Conservation (phyloP, 1,140 invertebrate genomes). For the Sipha flava region DNA sequence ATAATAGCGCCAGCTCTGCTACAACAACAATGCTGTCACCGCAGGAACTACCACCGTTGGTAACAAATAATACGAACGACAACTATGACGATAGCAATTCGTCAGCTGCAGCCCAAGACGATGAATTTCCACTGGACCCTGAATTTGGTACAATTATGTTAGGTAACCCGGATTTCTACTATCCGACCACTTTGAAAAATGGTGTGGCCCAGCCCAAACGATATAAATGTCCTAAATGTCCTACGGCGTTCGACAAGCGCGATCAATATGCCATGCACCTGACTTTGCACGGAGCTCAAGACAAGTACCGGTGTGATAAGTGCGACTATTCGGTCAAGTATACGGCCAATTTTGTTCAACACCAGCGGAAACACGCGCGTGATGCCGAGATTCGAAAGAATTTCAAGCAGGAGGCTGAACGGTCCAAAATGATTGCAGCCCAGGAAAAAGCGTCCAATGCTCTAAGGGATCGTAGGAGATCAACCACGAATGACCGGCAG, state of each 20-base stretch:
- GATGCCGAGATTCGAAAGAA: conserved; percentile 38
- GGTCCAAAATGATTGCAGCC: neutral
- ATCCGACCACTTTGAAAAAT: conserved; percentile 65
- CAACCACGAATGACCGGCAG: neutral
- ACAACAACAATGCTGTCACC: neutral
- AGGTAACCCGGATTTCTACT: conserved; percentile 67
- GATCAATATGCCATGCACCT: conserved; percentile 77
- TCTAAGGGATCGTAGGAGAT: neutral
- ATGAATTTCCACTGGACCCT: conserved; percentile 46
- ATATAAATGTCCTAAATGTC: conserved; percentile 77
- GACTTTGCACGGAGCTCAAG: conserved; percentile 71
- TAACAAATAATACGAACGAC: neutral
- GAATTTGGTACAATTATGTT: conserved; percentile 58
- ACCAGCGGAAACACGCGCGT: conserved; percentile 65
- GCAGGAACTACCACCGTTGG: neutral
- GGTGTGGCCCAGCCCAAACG: conserved; percentile 65
- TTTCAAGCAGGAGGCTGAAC: neutral
- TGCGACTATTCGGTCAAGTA: conserved; percentile 86
- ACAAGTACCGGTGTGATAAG: conserved; percentile 70
- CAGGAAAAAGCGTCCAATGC: neutral
- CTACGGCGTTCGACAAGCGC: conserved; percentile 76
- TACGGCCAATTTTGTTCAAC: conserved; percentile 72
- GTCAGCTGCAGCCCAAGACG: conserved; percentile 43
- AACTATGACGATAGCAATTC: neutral
- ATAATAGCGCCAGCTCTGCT: neutral